Conservation (phyloP, 2,797 vertebrate genomes). For the Anguilla marmorata region DNA sequence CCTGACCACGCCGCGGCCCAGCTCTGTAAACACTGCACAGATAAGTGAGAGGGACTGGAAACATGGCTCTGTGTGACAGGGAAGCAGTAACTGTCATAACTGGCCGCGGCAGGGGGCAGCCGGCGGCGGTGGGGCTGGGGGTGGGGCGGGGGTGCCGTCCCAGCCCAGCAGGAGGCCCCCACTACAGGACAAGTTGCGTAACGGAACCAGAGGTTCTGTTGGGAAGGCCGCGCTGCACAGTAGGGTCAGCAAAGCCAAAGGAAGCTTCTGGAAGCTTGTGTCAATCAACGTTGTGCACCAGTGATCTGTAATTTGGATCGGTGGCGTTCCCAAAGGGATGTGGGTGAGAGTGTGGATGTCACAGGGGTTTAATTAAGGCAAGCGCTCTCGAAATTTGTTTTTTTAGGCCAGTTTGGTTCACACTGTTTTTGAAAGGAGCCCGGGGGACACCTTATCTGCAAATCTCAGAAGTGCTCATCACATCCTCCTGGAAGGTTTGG, state of each 20-base stretch:
- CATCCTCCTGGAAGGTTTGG: constrained; percentile 18
- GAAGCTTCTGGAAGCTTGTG: background rate
- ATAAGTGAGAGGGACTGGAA: background rate
- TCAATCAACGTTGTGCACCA: background rate
- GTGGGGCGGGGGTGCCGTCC: background rate
- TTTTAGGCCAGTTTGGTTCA: background rate
- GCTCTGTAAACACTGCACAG: constrained; percentile 14
- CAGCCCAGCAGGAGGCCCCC: background rate
- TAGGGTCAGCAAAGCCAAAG: too few species aligned
- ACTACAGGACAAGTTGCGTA: background rate
- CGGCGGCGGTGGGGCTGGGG: background rate
- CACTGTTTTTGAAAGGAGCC: background rate
- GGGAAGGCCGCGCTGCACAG: background rate
- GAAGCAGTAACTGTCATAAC: background rate
- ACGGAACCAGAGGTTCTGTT: background rate
- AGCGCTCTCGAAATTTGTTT: background rate
- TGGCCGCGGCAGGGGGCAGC: background rate
- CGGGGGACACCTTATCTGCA: background rate
- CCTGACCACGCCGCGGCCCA: background rate
- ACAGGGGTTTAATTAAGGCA: background rate
- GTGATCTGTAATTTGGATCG: background rate
- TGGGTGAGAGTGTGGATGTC: constrained; percentile 4
- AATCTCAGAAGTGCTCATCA: constrained; percentile 2
- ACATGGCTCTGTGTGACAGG: background rate
- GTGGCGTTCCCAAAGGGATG: background rate